A percentile compares a stretch with the other conserved stretches of the same genome.
phyloP scores from a whole-genome alignment of 2,888 invertebrate genomes.

The Acleris sparsana region DNA sequence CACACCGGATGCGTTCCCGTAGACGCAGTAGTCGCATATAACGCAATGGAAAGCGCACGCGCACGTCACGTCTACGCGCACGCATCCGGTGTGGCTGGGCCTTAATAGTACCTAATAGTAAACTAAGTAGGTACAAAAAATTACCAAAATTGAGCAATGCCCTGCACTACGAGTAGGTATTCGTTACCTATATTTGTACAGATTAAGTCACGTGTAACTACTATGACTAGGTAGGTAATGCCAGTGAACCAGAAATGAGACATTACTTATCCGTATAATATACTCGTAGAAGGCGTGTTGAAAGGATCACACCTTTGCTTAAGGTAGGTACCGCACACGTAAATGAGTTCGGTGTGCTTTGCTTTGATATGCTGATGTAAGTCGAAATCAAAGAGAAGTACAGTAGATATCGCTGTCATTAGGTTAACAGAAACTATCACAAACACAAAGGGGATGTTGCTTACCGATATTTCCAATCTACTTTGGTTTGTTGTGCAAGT shows the following conservation, averaged over 20 bases:
- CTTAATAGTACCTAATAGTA: too few relatives aligned
- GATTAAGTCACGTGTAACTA: too few relatives aligned
- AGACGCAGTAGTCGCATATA: too few relatives aligned
- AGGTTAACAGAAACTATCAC: slow-evolving; percentile 28
- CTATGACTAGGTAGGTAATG: not conserved
- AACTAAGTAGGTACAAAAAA: too few relatives aligned
- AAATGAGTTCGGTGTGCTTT: slow-evolving; percentile 37
- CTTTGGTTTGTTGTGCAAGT: slow-evolving; percentile 13
- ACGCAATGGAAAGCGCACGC: too few relatives aligned
- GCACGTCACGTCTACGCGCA: too few relatives aligned
- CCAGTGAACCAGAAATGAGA: not conserved
- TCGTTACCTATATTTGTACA: too few relatives aligned
- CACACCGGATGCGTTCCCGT: too few relatives aligned
- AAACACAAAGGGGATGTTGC: slow-evolving; percentile 9
- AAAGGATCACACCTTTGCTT: slow-evolving; percentile 8
- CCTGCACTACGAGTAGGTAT: too few relatives aligned
- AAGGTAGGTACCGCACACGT: slow-evolving; percentile 11
- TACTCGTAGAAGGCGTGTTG: slow-evolving; percentile 2
- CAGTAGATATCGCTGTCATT: slow-evolving; percentile 25
- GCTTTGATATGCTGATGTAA: slow-evolving; percentile 38
- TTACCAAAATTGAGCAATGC: too few relatives aligned
- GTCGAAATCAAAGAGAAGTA: slow-evolving; percentile 36
- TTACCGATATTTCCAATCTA: slow-evolving; percentile 25
- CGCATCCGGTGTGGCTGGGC: too few relatives aligned
- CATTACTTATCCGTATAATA: not conserved